These are phyloP conservation scores for Netelia melanura DNA, from an alignment of 2,888 invertebrate species.

Conservation along the genomic window DNA sequence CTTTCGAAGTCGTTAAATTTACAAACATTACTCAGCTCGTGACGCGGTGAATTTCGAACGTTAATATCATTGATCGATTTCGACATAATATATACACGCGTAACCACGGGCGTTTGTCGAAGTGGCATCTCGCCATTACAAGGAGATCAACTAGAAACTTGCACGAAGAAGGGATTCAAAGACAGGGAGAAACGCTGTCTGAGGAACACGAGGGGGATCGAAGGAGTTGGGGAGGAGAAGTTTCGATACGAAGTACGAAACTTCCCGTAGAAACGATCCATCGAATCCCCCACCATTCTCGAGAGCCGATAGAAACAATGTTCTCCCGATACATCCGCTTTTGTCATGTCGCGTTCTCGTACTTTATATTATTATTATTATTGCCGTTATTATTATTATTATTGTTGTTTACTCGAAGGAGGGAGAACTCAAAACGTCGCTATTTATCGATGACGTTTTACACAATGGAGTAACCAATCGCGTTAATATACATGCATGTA, in stretches of 20 bases:
- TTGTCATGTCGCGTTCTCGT: neutral
- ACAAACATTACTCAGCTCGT: neutral
- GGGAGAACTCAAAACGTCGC: too few species aligned
- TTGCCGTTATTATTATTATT: too few species aligned
- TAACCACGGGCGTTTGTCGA: constrained; percentile 7
- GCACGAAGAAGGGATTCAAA: constrained; percentile 10
- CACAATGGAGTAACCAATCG: too few species aligned
- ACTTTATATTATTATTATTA: constrained; percentile 12
- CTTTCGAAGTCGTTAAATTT: neutral
- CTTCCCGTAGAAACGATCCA: constrained; percentile 38
- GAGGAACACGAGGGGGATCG: constrained; percentile 22
- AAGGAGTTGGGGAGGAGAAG: constrained; percentile 17
- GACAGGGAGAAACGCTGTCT: constrained; percentile 1
- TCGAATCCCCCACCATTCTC: constrained; percentile 28
- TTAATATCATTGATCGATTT: constrained; percentile 46
- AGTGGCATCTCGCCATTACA: constrained; percentile 49
- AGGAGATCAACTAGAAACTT: constrained; percentile 51
- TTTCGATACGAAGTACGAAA: constrained; percentile 48
- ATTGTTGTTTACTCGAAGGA: too few species aligned
- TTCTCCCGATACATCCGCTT: constrained; percentile 10
- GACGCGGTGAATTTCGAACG: constrained; percentile 34
- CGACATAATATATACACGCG: constrained; percentile 3
- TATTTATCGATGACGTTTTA: too few species aligned
- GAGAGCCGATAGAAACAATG: constrained; percentile 38
- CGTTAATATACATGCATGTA: too few species aligned